Conservation (phyloP, 2,113 vertebrate species). For the Melanerpes formicivorus region DNA sequence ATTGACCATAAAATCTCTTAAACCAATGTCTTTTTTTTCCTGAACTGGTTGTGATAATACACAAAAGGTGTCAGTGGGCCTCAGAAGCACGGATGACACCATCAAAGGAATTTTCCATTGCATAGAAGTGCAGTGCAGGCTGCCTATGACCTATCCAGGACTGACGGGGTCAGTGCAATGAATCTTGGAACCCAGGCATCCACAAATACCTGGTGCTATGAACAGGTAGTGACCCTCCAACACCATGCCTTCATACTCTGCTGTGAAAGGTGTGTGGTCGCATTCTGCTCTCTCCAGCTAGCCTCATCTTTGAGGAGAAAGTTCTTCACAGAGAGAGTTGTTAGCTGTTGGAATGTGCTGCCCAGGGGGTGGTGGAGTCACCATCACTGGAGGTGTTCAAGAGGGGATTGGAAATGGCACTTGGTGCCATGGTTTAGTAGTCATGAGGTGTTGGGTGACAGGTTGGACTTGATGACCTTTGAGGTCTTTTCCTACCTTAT, state of each 20-base stretch:
- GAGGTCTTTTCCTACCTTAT: too few species aligned
- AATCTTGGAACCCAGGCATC: background rate
- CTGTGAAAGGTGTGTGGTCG: background rate
- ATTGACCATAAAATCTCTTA: background rate
- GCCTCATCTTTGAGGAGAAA: too few species aligned
- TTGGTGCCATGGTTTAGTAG: too few species aligned
- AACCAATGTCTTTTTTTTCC: background rate
- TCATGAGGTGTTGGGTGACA: too few species aligned
- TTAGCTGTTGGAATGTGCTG: too few species aligned
- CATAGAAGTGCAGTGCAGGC: background rate
- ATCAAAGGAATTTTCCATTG: background rate
- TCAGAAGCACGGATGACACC: background rate
- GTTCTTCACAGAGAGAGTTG: too few species aligned
- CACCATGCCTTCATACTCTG: accelerated
- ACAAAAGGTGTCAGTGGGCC: background rate
- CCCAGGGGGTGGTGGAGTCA: too few species aligned
- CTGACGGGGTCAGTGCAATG: background rate
- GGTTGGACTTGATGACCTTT: too few species aligned
- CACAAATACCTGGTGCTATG: background rate
- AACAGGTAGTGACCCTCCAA: background rate
- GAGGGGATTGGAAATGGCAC: too few species aligned
- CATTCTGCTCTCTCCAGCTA: accelerated
- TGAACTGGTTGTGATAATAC: background rate
- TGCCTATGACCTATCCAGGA: background rate
- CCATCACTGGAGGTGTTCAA: too few species aligned